Evolutionary conservation across 2,113 vertebrate species (phyloP), one percentile per base, ranked within the genome.

Genomic region (Ophthalmolycus amberensis): DNA sequence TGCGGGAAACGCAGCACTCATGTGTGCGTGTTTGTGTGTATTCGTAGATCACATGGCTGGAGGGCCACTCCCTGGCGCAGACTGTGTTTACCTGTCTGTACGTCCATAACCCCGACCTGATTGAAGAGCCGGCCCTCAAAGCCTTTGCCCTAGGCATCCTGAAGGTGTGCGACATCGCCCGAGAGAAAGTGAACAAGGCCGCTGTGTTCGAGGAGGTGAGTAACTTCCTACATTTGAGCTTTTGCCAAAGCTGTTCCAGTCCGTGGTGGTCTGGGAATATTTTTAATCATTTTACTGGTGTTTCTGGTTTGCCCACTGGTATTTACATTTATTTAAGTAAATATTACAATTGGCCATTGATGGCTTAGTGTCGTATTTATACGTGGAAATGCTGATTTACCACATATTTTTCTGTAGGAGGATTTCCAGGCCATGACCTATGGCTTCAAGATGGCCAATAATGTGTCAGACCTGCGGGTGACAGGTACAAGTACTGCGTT

Each of bases 381-480:
- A 40, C 34, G 42, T 65, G 15, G 65, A 25, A 63, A 32, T 75
- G 12, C 16, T 62, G 1, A 50, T 71, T 44, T 56, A 27, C 14
- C 2, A 67, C 11, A 14, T 65, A 9, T 77, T 46, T 69, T 62
- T 62, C 22, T 77, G 12, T 80, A 99, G 98, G 98, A 99, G 93
- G 98, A 99, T 92, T 99, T 99, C 94, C 98, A 99, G 89, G 99
- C 98, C 65, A 99, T 99, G 98, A 99, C 98, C 4, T 99, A 99
- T 0, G 98, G 98, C 82, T 99, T 99, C 95, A 99, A 99, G 94
- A 99, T 99, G 98, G 98, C 97, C 62, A 99, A 99, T 91, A 99
- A 95, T 80, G 97, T 99, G 66, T 99, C 98, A 79, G 98, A 99
- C 94, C 95, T 99, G 89, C 96, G 98, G 89, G 98, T 99, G 87